Percentiles rank a stretch among this genome's conserved stretches.
Conservation (phyloP, 2,113 vertebrate species). For the Erpornis zantholeuca region DNA sequence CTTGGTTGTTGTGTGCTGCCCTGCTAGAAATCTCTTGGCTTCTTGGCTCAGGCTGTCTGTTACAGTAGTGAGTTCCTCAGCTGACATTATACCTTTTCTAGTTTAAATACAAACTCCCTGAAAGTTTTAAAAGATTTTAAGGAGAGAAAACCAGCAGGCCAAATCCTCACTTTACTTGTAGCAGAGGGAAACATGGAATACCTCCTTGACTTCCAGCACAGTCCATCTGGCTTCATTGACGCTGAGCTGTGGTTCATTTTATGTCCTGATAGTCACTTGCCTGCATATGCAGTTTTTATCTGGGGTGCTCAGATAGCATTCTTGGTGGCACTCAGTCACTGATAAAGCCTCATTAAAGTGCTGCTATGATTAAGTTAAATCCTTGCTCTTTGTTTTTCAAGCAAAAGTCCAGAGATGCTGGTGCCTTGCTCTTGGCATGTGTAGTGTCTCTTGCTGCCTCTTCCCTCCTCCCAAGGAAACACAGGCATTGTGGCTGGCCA, state of each 20-base stretch:
- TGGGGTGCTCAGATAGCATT: not conserved
- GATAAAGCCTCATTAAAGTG: not conserved
- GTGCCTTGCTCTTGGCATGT: not conserved
- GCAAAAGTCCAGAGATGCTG: not conserved
- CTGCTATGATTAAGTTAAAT: not conserved
- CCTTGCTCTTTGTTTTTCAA: not conserved
- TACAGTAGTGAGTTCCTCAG: not conserved
- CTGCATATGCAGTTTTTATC: not conserved
- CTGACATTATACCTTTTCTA: not conserved
- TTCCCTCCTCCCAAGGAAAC: not conserved
- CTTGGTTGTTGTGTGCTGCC: not conserved
- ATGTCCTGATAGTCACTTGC: not conserved
- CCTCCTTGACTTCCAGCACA: not conserved
- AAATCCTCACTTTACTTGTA: not conserved
- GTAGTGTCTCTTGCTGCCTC: not conserved
- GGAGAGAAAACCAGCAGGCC: not conserved
- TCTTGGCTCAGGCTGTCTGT: not conserved
- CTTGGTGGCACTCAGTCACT: not conserved
- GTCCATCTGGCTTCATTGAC: not conserved
- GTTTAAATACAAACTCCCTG: not conserved
- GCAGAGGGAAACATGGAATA: not conserved
- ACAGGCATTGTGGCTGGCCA: rapidly evolving
- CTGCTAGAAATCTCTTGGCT: not conserved
- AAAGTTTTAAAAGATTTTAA: not conserved
- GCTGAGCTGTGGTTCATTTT: not conserved